Percentiles rank a stretch among this genome's conserved stretches.
These are phyloP conservation scores for Meloidogyne chitwoodi DNA, from an alignment of 1,140 invertebrate genomes.

Conservation along the genomic window DNA sequence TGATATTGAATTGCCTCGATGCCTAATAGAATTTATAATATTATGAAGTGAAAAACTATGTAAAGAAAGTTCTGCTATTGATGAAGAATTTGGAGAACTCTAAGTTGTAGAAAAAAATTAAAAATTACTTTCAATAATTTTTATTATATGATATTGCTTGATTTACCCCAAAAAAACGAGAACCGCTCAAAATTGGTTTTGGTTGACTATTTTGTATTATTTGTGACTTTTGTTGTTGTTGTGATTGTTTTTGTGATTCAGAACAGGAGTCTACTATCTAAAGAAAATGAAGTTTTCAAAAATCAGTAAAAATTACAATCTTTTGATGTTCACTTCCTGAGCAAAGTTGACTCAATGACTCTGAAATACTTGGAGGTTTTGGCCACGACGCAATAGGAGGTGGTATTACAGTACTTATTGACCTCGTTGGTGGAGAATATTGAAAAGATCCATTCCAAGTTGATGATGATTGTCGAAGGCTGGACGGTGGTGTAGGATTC, in stretches of 20 bases:
- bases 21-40: not conserved
- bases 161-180: not conserved
- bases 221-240: not conserved
- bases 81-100: conserved; percentile 5
- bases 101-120: not conserved
- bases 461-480: not conserved
- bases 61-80: not conserved
- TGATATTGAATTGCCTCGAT: not conserved
- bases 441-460: conserved; percentile 5
- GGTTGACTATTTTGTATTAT: not conserved
- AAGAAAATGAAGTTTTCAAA: not conserved
- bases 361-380: not conserved
- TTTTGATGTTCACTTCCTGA: not conserved
- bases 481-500: not conserved
- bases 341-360: not conserved
- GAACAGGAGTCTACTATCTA: not conserved
- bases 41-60: conserved; percentile 5
- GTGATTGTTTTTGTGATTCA: not conserved
- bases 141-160: too few relatives aligned
- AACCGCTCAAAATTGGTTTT: not conserved
- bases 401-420: conserved; percentile 1
- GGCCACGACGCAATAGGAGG: not conserved
- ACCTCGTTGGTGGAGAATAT: not conserved
- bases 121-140: too few relatives aligned
- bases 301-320: not conserved